A percentile compares a stretch with the other conserved stretches of the same genome.
Conservation (phyloP, 1,140 invertebrate species). For the Papilio machaon region DNA sequence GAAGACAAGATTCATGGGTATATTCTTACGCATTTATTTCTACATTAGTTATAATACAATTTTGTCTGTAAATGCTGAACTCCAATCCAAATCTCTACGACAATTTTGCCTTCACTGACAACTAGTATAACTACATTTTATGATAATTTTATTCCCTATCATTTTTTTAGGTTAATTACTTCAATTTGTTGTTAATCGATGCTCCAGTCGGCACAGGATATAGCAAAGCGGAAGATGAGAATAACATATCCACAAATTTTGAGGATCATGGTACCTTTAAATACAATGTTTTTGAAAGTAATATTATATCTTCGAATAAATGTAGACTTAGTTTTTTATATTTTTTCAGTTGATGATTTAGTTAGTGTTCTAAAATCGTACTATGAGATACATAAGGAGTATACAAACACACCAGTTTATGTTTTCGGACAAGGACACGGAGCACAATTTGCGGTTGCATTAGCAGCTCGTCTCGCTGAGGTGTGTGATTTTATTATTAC, state of each 20-base stretch:
- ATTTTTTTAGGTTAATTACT: conserved; percentile 80
- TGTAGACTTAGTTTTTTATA: background rate
- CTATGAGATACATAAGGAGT: conserved; percentile 79
- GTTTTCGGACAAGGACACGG: conserved; percentile 88
- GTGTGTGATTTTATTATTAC: conserved; percentile 52
- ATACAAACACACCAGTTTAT: conserved; percentile 83
- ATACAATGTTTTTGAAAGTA: background rate
- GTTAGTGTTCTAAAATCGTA: conserved; percentile 82
- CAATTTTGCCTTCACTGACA: too few relatives aligned
- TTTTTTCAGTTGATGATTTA: conserved; percentile 82
- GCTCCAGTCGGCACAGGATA: conserved; percentile 88
- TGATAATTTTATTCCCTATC: too few relatives aligned
- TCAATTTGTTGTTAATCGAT: conserved; percentile 86
- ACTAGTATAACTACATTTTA: too few relatives aligned
- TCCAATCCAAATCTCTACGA: too few relatives aligned
- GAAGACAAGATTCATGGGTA: conserved; percentile 66
- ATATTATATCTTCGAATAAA: background rate
- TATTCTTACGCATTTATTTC: conserved; percentile 13
- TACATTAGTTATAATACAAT: background rate
- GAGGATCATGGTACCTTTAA: conserved; percentile 80
- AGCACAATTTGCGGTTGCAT: conserved; percentile 85
- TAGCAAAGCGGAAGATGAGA: conserved; percentile 82
- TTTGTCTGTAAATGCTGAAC: too few relatives aligned
- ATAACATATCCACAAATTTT: conserved; percentile 69
- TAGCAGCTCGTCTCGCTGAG: conserved; percentile 74